phyloP scores from a whole-genome alignment of 1,140 invertebrate species.

The Amphibalanus amphitrite region DNA sequence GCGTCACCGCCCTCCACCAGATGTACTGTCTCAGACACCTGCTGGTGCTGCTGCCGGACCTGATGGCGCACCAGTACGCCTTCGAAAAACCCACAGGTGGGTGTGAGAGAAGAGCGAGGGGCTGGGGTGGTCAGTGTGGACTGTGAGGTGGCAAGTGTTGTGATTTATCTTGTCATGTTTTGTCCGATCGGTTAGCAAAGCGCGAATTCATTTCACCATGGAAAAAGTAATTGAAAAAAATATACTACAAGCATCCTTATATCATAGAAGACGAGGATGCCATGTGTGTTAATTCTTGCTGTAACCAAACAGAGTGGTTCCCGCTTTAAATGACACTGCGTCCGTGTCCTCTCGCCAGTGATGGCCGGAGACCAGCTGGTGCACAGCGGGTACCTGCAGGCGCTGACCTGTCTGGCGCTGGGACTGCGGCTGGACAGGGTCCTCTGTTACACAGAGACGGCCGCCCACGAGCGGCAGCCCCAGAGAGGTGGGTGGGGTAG shows the following conservation, averaged over 20 bases:
- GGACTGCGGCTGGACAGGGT: slow-evolving; percentile 36
- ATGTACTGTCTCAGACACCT: slow-evolving; percentile 38
- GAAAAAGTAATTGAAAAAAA: too few species aligned
- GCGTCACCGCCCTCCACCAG: slow-evolving; percentile 34
- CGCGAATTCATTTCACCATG: too few species aligned
- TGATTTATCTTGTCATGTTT: too few species aligned
- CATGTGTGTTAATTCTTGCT: too few species aligned
- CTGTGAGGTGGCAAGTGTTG: too few species aligned
- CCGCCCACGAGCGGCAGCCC: slow-evolving; percentile 28
- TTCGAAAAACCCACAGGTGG: slow-evolving; percentile 34
- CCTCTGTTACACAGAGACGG: slow-evolving; percentile 31
- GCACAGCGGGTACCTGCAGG: slow-evolving; percentile 41
- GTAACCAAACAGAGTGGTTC: too few species aligned
- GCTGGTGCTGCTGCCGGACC: slow-evolving; percentile 32
- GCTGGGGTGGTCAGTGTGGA: too few species aligned
- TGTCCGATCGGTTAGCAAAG: too few species aligned
- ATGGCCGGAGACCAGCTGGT: slow-evolving; percentile 39
- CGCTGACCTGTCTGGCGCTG: slow-evolving; percentile 35
- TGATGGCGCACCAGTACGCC: slow-evolving; percentile 37
- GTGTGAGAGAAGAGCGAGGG: neutral
- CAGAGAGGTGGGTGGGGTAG: slow-evolving; percentile 14
- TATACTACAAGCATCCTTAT: too few species aligned
- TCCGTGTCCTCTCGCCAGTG: slow-evolving; percentile 25
- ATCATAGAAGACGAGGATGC: too few species aligned
- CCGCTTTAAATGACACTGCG: too few species aligned